A percentile compares a stretch with the other conserved stretches of the same genome.
These are phyloP conservation scores for Gorsachius magnificus DNA, from an alignment of 2,797 vertebrate species.

Conservation along the genomic window DNA sequence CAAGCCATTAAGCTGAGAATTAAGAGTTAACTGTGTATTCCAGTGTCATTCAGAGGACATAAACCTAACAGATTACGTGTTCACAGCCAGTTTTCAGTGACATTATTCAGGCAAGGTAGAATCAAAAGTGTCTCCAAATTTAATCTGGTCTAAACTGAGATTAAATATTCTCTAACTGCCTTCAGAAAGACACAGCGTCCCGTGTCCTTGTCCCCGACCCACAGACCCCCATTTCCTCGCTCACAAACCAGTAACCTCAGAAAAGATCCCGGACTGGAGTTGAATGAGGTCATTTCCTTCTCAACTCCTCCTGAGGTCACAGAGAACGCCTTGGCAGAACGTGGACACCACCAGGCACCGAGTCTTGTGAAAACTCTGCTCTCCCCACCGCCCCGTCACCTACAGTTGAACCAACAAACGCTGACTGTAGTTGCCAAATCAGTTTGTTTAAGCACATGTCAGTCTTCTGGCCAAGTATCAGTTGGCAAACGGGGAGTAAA, in stretches of 20 bases:
- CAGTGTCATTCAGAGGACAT: background rate
- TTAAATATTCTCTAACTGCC: rapidly evolving
- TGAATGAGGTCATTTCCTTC: background rate
- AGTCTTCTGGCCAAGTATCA: background rate
- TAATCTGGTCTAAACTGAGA: background rate
- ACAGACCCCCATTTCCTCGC: background rate
- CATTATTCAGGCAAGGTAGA: background rate
- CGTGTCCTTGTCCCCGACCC: background rate
- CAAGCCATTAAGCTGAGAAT: background rate
- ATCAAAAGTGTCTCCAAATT: background rate
- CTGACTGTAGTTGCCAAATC: background rate
- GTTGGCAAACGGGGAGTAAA: background rate
- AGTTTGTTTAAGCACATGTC: background rate
- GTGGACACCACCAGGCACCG: background rate
- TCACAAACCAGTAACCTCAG: background rate
- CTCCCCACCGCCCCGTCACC: background rate
- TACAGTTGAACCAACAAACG: background rate
- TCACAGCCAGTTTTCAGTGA: background rate
- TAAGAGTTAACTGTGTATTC: background rate
- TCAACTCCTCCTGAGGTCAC: background rate
- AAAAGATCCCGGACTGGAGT: background rate
- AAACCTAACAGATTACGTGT: rapidly evolving
- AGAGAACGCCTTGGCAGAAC: background rate
- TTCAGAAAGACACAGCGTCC: background rate
- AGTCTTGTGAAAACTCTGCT: background rate